These are phyloP conservation scores for Halichondria panicea DNA, from an alignment of 37 sponge, comb jelly and placozoan genomes.

Conservation along the genomic window DNA sequence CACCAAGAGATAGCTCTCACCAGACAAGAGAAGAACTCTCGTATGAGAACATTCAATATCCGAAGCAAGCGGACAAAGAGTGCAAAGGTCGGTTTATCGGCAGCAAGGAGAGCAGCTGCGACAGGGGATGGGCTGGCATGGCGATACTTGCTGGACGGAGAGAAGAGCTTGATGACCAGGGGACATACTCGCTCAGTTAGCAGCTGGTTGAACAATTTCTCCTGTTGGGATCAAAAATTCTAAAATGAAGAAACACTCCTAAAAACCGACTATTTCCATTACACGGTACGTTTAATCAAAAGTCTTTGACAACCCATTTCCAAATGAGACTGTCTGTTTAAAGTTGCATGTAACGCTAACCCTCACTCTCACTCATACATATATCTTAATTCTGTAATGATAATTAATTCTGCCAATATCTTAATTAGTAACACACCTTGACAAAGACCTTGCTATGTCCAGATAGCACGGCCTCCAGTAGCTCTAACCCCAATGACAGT, in stretches of 20 bases:
- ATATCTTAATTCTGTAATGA: too few relatives aligned
- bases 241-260: too few relatives aligned
- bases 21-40: constrained; percentile 69
- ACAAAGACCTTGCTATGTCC: constrained; percentile 51
- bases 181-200: constrained; percentile 95
- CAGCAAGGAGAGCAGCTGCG: constrained; percentile 23
- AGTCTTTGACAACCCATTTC: too few relatives aligned
- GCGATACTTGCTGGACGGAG: constrained; percentile 78
- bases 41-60: constrained; percentile 78
- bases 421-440: constrained; percentile 55
- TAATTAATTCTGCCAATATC: too few relatives aligned
- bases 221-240: constrained; percentile 33
- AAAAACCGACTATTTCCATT: too few relatives aligned
- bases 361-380: too few relatives aligned
- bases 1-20: constrained; percentile 32
- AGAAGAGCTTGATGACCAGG: constrained; percentile 93
- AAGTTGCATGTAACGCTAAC: too few relatives aligned
- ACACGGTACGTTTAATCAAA: too few relatives aligned
- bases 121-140: constrained; percentile 20
- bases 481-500: constrained; percentile 83
- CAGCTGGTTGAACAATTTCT: constrained; percentile 67
- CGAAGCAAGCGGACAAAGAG: constrained; percentile 81
- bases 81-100: constrained; percentile 82
- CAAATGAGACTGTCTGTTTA: too few relatives aligned
- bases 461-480: constrained; percentile 81